phyloP scores from a whole-genome alignment of 2,888 invertebrate genomes.

The Coremacera marginata region DNA sequence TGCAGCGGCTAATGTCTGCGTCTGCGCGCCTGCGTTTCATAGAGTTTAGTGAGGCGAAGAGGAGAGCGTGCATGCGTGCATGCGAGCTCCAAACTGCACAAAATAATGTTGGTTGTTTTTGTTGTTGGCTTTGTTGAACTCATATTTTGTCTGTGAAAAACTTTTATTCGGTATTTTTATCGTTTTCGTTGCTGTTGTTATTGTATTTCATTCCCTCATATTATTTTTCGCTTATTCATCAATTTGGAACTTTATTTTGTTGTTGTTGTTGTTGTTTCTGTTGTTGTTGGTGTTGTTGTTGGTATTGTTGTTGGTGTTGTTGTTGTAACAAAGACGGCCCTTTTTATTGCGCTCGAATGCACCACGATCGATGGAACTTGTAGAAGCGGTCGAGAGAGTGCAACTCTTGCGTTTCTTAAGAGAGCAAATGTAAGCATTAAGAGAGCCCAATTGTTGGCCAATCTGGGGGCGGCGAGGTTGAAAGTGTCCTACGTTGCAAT shows the following conservation, averaged over 20 bases:
- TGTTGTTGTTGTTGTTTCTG: background rate
- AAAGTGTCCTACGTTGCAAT: background rate
- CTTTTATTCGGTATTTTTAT: conserved; percentile 25
- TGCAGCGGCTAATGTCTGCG: background rate
- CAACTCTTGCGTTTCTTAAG: background rate
- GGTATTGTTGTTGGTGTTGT: conserved; percentile 30
- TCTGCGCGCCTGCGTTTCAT: conserved; percentile 12
- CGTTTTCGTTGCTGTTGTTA: conserved; percentile 18
- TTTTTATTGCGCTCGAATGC: conserved; percentile 3
- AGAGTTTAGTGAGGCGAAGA: background rate
- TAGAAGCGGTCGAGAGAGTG: background rate
- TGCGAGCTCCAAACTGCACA: conserved; percentile 21
- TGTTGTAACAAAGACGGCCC: background rate
- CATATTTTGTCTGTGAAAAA: conserved; percentile 28
- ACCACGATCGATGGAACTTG: background rate
- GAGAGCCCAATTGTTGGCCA: background rate
- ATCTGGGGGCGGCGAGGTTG: background rate
- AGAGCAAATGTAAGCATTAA: background rate
- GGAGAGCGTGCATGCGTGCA: conserved; percentile 28
- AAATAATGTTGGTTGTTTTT: conserved; percentile 14
- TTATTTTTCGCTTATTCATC: conserved; percentile 36
- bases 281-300: background rate
- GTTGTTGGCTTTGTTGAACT: conserved; percentile 25
- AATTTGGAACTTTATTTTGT: conserved; percentile 26
- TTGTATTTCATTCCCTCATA: conserved; percentile 4